Evolutionary conservation across 2,797 vertebrate genomes (phyloP), one percentile per base, ranked within the genome.

Genomic region (Austrolebias charrua): DNA sequence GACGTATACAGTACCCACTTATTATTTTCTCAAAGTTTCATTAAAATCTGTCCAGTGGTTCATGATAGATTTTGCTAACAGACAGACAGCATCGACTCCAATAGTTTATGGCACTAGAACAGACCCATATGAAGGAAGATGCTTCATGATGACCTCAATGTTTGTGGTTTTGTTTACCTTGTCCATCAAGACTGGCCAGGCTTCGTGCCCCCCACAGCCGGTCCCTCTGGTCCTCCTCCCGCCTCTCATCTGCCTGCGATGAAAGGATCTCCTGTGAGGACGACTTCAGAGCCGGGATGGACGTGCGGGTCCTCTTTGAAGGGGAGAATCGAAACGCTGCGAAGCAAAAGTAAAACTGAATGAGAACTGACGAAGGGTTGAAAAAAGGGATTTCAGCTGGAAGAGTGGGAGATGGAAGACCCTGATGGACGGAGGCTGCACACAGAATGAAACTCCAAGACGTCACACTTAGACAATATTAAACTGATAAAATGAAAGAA

Each of bases 201-300:
- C 97, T 98, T 24, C 93, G 94, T 10, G 95, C 94, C 79, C 93
- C 96, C 2, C 87, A 91, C 73, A 98, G 92, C 71, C 92, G 76
- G 63, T 94, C 92, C 4, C 29, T 88, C 72, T 88, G 93, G 73
- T 94, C 94, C 43, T 94, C 95, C 19, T 94, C 93, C 1, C 82
- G 88, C 90, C 90, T 94, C 31, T 97, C 95, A 60, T 95, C 95
- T 38, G 85, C 92, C 61, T 90, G 81, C 0, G 91, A 92, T 70
- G 93, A 95, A 72, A 98, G 92, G 52, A 97, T 91, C 92, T 99
- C 97, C 87, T 99, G 97, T 9, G 97, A 98, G 55, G 94, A 91
- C 0, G 94, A 95, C 87, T 98, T 98, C 75, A 99, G 88, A 49
- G 95, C 94, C 0, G 94, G 92, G 52, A 98, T 96, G 75, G 96